Evolutionary conservation across 2,113 vertebrate species (phyloP), one percentile per base, ranked within the genome.

Genomic region (Seriola rivoliana): DNA sequence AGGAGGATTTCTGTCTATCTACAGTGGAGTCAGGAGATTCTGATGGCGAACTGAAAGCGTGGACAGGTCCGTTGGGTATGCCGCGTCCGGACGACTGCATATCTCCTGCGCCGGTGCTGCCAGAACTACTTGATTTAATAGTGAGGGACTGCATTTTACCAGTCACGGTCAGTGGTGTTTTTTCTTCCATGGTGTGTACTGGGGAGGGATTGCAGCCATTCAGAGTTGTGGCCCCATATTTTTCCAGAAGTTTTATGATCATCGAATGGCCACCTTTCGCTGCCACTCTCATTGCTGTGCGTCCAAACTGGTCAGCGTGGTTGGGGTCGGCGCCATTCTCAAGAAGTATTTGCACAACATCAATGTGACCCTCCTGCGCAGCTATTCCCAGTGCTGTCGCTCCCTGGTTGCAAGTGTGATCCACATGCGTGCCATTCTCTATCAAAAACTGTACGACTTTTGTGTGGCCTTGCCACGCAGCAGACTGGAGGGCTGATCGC

Each of bases 321-420:
- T 98, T 99, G 2, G 98, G 98, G 82, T 99, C 98, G 0, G 98
- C 98, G 12, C 97, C 94, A 0, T 98, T 97, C 92, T 99, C 98
- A 17, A 99, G 90, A 66, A 99, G 89, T 69, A 97, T 95, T 57
- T 97, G 97, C 71, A 99, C 98, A 0, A 97, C 98, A 0, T 99
- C 97, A 1, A 97, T 96, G 91, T 99, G 98, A n/a, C 98, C 98
- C 86, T 99, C 98, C 82, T 99, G 98, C 72, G 98, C 98, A 0
- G 98, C 98, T 46, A 99, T 99, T 55, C 98, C 97, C 19, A 99
- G 96, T 1, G 97, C 98, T 3, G 98, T 99, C 13, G 98, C 98
- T 52, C 98, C 98, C 90, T 99, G 98, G 86, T 99, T 99, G 81
- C 98, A 99, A 0, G 98, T 98, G 59, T 99, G 97, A 88, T 99